phyloP scores from a whole-genome alignment of 2,113 vertebrate species.

The Hydropotes inermis region DNA sequence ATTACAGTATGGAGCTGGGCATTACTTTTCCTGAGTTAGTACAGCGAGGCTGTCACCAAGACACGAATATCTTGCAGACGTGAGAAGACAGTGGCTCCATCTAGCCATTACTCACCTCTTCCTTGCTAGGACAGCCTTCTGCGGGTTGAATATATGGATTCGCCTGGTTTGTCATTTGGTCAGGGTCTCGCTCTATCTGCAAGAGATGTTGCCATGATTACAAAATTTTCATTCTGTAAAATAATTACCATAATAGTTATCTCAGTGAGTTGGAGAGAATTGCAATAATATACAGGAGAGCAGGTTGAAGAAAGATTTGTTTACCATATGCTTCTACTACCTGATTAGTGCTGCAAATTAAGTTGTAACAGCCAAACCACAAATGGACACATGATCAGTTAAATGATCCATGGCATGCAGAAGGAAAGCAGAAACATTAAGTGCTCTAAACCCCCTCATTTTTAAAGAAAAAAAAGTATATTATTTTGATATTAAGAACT shows the following conservation, averaged over 20 bases:
- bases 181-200: neutral
- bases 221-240: neutral
- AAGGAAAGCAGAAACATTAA: neutral
- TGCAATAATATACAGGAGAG: neutral
- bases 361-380: neutral
- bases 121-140: neutral
- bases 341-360: neutral
- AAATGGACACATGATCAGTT: neutral
- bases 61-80: neutral
- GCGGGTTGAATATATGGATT: neutral
- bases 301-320: neutral
- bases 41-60: neutral
- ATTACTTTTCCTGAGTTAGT: neutral
- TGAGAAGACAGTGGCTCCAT: neutral
- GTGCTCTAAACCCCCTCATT: neutral
- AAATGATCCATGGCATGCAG: neutral
- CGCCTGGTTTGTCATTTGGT: neutral
- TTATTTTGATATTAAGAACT: neutral
- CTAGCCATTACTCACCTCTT: neutral
- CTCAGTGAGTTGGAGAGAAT: neutral
- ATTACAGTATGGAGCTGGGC: neutral
- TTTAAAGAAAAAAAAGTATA: neutral
- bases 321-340: neutral
- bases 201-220: neutral
- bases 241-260: neutral